Evolutionary conservation across 92 coral and sea anemone genomes (phyloP).

Genomic region (Pocillopora grandis): DNA sequence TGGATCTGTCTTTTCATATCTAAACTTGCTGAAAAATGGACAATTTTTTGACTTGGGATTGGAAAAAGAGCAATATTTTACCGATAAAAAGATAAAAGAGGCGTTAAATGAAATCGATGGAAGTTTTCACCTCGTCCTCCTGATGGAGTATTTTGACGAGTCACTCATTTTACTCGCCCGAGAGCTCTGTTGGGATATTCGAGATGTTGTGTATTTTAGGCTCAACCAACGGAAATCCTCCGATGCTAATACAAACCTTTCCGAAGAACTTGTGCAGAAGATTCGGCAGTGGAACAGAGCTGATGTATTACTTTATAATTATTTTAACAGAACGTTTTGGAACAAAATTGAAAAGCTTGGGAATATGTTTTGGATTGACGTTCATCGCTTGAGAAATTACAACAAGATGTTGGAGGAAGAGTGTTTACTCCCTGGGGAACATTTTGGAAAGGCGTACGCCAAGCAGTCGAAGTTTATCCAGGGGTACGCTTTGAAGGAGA

Average conservation of each 20-base stretch:
- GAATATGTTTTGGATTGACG: slow-evolving; percentile 30
- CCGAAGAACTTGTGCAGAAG: slow-evolving; percentile 10
- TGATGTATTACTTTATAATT: slow-evolving; percentile 49
- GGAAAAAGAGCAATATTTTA: slow-evolving; percentile 15
- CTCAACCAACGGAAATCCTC: slow-evolving; percentile 39
- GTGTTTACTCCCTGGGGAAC: slow-evolving; percentile 43
- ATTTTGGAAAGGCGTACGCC: slow-evolving; percentile 34
- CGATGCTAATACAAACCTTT: slow-evolving; percentile 12
- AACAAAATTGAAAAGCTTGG: slow-evolving; percentile 43
- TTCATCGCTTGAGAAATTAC: slow-evolving; percentile 21
- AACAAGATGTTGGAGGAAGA: slow-evolving; percentile 30
- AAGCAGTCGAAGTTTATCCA: slow-evolving; percentile 36
- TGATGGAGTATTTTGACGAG: slow-evolving; percentile 76
- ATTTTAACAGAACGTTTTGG: slow-evolving; percentile 67
- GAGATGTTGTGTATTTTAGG: slow-evolving; percentile 64
- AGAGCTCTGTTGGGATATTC: slow-evolving; percentile 60
- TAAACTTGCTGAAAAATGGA: slow-evolving; percentile 57
- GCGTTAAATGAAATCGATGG: slow-evolving; percentile 30
- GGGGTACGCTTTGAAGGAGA: slow-evolving; percentile 52
- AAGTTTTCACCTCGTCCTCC: slow-evolving; percentile 52
- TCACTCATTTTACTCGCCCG: slow-evolving; percentile 56
- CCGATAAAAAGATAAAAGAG: slow-evolving; percentile 5
- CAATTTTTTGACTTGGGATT: slow-evolving; percentile 65
- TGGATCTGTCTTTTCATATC: slow-evolving; percentile 35
- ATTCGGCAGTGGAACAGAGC: slow-evolving; percentile 56